A percentile compares a stretch with the other conserved stretches of the same genome.
These are phyloP conservation scores for Myotis planiceps DNA, from an alignment of 2,797 vertebrate genomes.

Conservation along the genomic window DNA sequence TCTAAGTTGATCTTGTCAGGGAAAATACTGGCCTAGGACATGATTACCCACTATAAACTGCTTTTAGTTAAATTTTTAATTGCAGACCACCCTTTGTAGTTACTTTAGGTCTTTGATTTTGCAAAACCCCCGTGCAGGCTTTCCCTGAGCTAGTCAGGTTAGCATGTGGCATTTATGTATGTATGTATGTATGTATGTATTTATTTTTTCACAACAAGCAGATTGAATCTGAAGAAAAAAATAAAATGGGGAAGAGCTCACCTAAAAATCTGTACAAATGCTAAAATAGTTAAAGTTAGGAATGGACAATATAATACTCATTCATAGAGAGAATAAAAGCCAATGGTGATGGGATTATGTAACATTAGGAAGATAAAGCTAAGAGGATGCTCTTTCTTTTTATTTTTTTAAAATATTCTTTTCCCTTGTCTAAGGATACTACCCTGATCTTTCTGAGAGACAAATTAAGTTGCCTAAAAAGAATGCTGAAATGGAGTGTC, in stretches of 20 bases:
- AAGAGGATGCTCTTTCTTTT: neutral
- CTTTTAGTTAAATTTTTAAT: too few relatives aligned
- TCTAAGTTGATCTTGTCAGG: too few relatives aligned
- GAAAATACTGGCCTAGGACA: too few relatives aligned
- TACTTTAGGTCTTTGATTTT: too few relatives aligned
- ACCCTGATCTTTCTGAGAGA: neutral
- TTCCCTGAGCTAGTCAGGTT: too few relatives aligned
- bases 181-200: too few relatives aligned
- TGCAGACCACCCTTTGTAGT: too few relatives aligned
- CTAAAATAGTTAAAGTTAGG: conserved; percentile 29
- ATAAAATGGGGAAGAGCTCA: neutral
- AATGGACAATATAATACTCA: neutral
- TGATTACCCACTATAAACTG: too few relatives aligned
- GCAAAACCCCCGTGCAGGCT: too few relatives aligned
- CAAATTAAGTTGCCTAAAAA: neutral
- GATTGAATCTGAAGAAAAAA: neutral
- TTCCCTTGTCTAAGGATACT: neutral
- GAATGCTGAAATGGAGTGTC: neutral
- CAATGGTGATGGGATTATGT: neutral
- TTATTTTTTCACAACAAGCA: neutral
- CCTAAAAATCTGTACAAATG: conserved; percentile 24
- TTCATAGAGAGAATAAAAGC: neutral
- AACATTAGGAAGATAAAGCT: neutral
- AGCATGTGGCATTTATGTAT: too few relatives aligned
- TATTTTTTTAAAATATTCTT: neutral